Conservation (phyloP, 2,888 invertebrate genomes). For the Drosophila maculinotata region DNA sequence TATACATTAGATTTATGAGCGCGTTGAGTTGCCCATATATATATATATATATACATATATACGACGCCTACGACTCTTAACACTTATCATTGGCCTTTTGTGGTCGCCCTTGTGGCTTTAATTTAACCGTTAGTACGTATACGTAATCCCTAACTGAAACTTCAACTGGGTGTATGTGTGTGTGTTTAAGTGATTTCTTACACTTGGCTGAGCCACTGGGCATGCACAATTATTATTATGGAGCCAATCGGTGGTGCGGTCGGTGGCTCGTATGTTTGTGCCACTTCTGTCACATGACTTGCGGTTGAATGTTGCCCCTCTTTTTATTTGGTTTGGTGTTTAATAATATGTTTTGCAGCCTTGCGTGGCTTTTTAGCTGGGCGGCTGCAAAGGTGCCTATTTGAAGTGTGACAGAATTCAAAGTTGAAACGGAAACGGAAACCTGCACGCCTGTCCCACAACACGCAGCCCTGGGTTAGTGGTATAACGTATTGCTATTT, state of each 20-base stretch:
- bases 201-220: constrained; percentile 58
- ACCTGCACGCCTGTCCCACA: constrained; percentile 67
- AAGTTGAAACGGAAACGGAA: constrained; percentile 74
- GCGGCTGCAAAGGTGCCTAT: constrained; percentile 60
- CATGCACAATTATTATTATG: constrained; percentile 70
- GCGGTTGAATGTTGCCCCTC: constrained; percentile 54
- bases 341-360: constrained; percentile 64
- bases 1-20: constrained; percentile 79
- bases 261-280: constrained; percentile 47
- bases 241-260: constrained; percentile 17
- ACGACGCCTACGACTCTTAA: constrained; percentile 60
- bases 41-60: background rate
- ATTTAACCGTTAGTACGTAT: constrained; percentile 52
- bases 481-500: constrained; percentile 27
- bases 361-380: constrained; percentile 65
- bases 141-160: constrained; percentile 43
- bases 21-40: constrained; percentile 69
- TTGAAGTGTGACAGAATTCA: constrained; percentile 78
- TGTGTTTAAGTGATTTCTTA: constrained; percentile 76
- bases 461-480: constrained; percentile 47
- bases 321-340: constrained; percentile 27
- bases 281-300: constrained; percentile 75
- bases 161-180: constrained; percentile 23
- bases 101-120: constrained; percentile 51
- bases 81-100: constrained; percentile 72